These are phyloP conservation scores for Peromyscus leucopus DNA, from an alignment of 2,113 vertebrate genomes.

Conservation along the genomic window DNA sequence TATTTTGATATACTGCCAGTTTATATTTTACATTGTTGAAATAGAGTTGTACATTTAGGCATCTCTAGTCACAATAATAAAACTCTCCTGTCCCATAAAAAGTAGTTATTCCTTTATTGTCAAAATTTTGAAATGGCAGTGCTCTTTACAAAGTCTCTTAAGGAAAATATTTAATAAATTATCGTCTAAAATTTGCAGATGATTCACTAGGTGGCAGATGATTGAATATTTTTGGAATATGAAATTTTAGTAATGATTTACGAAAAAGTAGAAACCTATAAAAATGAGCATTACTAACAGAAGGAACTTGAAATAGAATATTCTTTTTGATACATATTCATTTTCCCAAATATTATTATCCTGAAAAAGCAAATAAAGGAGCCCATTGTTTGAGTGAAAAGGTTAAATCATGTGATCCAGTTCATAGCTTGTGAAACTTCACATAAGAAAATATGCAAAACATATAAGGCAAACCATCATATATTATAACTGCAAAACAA, in stretches of 20 bases:
- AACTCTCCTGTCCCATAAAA: background rate
- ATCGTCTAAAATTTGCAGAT: conserved; percentile 2
- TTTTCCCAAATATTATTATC: conserved; percentile 22
- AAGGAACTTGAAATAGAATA: background rate
- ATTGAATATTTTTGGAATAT: conserved; percentile 56
- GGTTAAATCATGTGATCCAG: conserved; percentile 8
- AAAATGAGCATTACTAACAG: conserved; percentile 35
- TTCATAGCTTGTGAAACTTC: conserved; percentile 10
- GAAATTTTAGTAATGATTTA: conserved; percentile 22
- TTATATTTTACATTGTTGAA: conserved; percentile 40
- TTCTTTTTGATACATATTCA: conserved; percentile 9
- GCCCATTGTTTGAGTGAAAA: conserved; percentile 21
- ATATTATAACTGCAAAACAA: background rate
- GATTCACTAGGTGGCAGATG: conserved; percentile 66
- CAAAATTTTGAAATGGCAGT: background rate
- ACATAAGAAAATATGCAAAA: conserved; percentile 25
- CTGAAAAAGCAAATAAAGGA: conserved; percentile 29
- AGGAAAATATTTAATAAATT: conserved; percentile 53
- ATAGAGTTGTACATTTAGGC: conserved; percentile 40
- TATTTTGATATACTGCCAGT: conserved; percentile 32
- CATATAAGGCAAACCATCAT: background rate
- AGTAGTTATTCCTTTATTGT: background rate
- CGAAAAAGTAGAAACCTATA: background rate
- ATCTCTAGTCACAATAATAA: conserved; percentile 49
- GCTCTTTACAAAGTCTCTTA: background rate